Evolutionary conservation across 1,140 invertebrate species (phyloP), one percentile per base, ranked within the genome.

Genomic region (Mya arenaria): DNA sequence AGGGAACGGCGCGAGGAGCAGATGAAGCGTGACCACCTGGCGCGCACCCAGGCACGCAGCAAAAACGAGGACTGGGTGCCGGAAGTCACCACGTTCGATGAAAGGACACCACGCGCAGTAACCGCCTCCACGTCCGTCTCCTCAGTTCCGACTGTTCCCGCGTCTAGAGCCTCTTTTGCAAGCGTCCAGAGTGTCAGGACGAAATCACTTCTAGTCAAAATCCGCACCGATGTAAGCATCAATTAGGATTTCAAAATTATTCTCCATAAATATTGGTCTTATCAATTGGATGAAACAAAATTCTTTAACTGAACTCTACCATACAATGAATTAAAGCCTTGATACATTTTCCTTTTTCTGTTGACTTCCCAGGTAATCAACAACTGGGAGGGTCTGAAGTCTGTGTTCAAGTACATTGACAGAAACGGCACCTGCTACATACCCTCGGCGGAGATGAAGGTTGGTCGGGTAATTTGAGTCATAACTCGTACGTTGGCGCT

Each of bases 401-500:
- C 79, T 36, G 79, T 82, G 34, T 82, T 82, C 62, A 82, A 82
- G 58, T 82, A 82, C 32, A 66, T 82, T 36, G 79, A 82, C 69
- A 62, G 69, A 63, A 82, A 65, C 25, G 79, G 79, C 19, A 65
- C 44, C 37, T 56, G 68, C 0, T 65, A 44, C 32, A 82, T 82
- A 15, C 69, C 79, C 0, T 37, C 65, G 32, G 39, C 23, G 8
- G 79, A 82, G 66, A 82, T 82, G 79, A 71, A 72, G 58, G 79
- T 82, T 65, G 23, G 62, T n/a, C n/a, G n/a, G n/a, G n/a, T n/a
- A n/a, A n/a, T n/a, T n/a, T n/a, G n/a, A n/a, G n/a, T n/a, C n/a
- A n/a, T n/a, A n/a, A n/a, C n/a, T n/a, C n/a, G n/a, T n/a, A n/a
- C n/a, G n/a, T n/a, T n/a, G n/a, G n/a, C n/a, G n/a, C n/a, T n/a